A percentile compares a stretch with the other conserved stretches of the same genome.
Evolutionary conservation across 2,888 invertebrate genomes (phyloP).

Genomic region (Napeogenes sylphis): DNA sequence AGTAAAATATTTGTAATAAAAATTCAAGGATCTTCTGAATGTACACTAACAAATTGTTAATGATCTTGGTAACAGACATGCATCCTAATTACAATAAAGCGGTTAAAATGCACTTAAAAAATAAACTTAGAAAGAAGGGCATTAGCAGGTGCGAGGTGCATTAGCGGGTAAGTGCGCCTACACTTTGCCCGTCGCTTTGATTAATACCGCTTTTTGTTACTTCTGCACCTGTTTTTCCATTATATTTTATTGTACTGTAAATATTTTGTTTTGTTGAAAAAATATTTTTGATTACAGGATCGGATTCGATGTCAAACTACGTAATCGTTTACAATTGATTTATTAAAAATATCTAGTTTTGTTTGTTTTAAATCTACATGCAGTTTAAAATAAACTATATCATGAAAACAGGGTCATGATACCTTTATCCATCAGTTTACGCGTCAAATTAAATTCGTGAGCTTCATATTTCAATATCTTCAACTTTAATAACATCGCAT

Average conservation of each 20-base stretch:
- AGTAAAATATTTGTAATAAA: too few relatives aligned
- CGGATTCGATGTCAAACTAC: too few relatives aligned
- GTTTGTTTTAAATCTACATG: too few relatives aligned
- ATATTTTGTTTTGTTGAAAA: slow-evolving; percentile 2
- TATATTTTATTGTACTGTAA: slow-evolving; percentile 8
- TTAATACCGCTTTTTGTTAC: slow-evolving; percentile 38
- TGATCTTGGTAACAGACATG: background rate
- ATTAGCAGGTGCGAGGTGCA: slow-evolving; percentile 44
- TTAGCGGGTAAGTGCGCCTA: slow-evolving; percentile 47
- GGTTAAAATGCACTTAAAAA: slow-evolving; percentile 15
- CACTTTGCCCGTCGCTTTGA: slow-evolving; percentile 38
- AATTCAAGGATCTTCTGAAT: background rate
- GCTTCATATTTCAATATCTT: slow-evolving; percentile 22
- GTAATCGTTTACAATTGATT: too few relatives aligned
- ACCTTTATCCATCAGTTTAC: too few relatives aligned
- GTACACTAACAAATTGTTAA: background rate
- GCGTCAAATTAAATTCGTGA: background rate
- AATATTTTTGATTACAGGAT: background rate
- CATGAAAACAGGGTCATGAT: too few relatives aligned
- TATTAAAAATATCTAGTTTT: too few relatives aligned
- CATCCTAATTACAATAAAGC: slow-evolving; percentile 11
- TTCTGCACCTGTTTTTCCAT: slow-evolving; percentile 8
- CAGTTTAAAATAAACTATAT: too few relatives aligned
- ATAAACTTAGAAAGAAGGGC: slow-evolving; percentile 27
- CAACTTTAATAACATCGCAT: slow-evolving; percentile 26